phyloP scores from a whole-genome alignment of 2,797 vertebrate species.

The Bovichtus diacanthus region DNA sequence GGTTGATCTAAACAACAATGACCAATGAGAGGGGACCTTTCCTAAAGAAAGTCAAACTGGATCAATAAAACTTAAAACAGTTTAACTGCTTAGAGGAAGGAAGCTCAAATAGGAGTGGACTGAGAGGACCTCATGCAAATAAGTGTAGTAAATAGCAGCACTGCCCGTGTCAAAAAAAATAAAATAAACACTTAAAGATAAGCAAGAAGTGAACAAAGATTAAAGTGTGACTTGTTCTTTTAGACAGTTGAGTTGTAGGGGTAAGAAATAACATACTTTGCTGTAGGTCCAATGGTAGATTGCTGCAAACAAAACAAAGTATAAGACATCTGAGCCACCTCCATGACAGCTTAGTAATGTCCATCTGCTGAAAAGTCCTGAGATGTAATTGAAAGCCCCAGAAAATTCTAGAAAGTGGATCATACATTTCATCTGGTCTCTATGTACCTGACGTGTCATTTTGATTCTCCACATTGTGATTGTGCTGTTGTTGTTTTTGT shows the following conservation, averaged over 20 bases:
- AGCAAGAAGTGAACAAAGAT: background rate
- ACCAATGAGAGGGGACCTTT: background rate
- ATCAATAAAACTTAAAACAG: background rate
- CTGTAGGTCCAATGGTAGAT: background rate
- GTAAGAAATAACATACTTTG: background rate
- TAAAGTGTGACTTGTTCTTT: background rate
- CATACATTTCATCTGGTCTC: background rate
- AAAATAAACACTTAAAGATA: background rate
- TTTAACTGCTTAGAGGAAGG: background rate
- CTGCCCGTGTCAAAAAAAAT: background rate
- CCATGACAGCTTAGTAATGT: background rate
- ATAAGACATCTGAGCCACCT: background rate
- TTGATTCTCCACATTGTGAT: background rate
- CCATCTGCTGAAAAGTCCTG: background rate
- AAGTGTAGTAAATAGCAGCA: background rate
- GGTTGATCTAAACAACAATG: background rate
- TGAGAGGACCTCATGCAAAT: background rate
- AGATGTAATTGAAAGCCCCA: background rate
- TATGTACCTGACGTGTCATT: background rate
- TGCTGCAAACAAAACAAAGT: constrained; percentile 3
- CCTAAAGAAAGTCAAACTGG: background rate
- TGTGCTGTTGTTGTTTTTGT: background rate
- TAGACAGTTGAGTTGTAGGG: background rate
- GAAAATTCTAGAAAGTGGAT: background rate
- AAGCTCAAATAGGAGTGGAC: background rate